Conservation (phyloP, 2,888 invertebrate genomes). For the Eudasyphora cyanicolor region DNA sequence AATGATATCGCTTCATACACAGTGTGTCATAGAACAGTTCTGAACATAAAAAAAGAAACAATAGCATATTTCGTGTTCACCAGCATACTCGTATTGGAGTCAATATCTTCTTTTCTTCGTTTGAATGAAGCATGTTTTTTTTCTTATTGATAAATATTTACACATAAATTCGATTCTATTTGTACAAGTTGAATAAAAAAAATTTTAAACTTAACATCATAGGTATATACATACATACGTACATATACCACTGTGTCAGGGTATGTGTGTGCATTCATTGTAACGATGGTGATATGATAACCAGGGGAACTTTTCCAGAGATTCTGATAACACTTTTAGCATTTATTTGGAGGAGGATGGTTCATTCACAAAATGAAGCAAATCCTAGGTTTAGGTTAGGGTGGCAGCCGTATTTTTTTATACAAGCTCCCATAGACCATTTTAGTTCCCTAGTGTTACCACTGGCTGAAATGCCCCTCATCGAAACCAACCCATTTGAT, state of each 20-base stretch:
- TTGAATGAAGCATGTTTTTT: not conserved
- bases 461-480: too few relatives aligned
- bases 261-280: not conserved
- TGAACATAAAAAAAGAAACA: not conserved
- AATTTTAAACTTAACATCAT: not conserved
- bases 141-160: slow-evolving; percentile 27
- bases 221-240: not conserved
- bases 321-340: not conserved
- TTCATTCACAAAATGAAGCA: too few relatives aligned
- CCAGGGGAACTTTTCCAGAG: not conserved
- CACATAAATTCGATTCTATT: slow-evolving; percentile 27
- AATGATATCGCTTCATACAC: not conserved
- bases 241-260: not conserved
- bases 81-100: not conserved
- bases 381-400: too few relatives aligned
- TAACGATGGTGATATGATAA: not conserved
- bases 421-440: too few relatives aligned
- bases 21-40: not conserved
- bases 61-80: too few relatives aligned
- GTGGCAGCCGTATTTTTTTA: too few relatives aligned
- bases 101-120: not conserved
- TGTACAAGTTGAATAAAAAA: slow-evolving; percentile 30
- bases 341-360: too few relatives aligned
- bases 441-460: too few relatives aligned
- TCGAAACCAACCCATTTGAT: too few relatives aligned